These are phyloP conservation scores for Miltochrista miniata DNA, from an alignment of 2,888 invertebrate species.

Conservation along the genomic window DNA sequence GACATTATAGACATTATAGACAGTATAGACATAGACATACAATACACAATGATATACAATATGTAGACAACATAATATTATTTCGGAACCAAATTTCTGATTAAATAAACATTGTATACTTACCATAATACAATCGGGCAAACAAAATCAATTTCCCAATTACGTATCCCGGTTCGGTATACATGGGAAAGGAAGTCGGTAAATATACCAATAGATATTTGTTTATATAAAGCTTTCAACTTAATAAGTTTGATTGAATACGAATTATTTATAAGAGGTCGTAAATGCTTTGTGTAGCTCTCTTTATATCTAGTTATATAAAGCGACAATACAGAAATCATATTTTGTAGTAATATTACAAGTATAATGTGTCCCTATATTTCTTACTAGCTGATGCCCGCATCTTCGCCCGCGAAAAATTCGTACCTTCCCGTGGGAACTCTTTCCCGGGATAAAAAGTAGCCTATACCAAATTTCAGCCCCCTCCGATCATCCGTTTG, in stretches of 20 bases:
- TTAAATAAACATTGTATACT: neutral
- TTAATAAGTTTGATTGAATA: constrained; percentile 53
- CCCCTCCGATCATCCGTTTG: too few relatives aligned
- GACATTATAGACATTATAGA: too few relatives aligned
- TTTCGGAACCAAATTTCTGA: neutral
- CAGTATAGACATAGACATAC: too few relatives aligned
- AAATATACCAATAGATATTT: constrained; percentile 17
- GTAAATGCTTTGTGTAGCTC: constrained; percentile 52
- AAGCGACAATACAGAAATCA: constrained; percentile 41
- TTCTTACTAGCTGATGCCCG: too few relatives aligned
- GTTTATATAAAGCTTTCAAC: constrained; percentile 49
- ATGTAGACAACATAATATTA: neutral
- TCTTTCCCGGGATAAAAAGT: too few relatives aligned
- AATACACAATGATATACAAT: too few relatives aligned
- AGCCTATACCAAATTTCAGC: too few relatives aligned
- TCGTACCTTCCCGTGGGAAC: too few relatives aligned
- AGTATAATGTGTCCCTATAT: too few relatives aligned
- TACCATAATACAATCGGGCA: constrained; percentile 9
- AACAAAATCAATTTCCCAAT: constrained; percentile 19
- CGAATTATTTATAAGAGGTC: constrained; percentile 48
- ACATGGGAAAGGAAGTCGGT: constrained; percentile 21
- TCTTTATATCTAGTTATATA: constrained; percentile 42
- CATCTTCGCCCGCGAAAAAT: too few relatives aligned
- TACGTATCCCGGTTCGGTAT: constrained; percentile 10
- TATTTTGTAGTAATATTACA: too few relatives aligned